These are phyloP conservation scores for Ichneumon xanthorius DNA, from an alignment of 2,888 invertebrate species.

Conservation along the genomic window DNA sequence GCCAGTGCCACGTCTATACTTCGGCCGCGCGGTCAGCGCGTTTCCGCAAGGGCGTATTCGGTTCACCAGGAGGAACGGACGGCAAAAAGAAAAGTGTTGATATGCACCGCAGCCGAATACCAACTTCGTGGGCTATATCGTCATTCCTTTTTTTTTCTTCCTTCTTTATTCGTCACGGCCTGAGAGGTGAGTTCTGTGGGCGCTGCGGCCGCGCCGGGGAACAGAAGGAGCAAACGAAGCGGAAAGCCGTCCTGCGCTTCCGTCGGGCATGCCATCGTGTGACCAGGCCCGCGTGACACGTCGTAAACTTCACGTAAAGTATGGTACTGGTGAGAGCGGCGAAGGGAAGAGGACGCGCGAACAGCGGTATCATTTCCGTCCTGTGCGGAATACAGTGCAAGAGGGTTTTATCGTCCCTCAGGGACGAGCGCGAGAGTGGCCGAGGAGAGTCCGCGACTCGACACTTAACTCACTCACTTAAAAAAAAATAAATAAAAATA, in stretches of 20 bases:
- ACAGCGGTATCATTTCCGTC: constrained; percentile 41
- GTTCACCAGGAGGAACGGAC: neutral
- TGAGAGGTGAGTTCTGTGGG: neutral
- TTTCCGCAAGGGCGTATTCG: neutral
- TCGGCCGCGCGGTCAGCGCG: neutral
- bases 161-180: constrained; percentile 1
- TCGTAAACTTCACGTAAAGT: constrained; percentile 72
- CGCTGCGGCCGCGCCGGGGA: neutral
- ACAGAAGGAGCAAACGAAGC: constrained; percentile 54
- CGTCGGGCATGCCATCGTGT: constrained; percentile 51
- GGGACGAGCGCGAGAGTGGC: constrained; percentile 14
- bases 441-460: constrained; percentile 1
- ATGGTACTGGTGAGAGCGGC: constrained; percentile 14
- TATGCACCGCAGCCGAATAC: neutral
- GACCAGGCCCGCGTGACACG: constrained; percentile 71
- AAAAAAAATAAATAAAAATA: constrained; percentile 5
- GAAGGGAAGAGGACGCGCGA: constrained; percentile 51
- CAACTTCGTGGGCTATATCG: neutral
- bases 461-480: constrained; percentile 11
- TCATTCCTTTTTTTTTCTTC: neutral
- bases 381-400: constrained; percentile 1
- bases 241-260: constrained; percentile 58
- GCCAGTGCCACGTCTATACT: neutral
- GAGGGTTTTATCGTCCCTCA: constrained; percentile 64
- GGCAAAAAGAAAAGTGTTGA: neutral